Conservation (phyloP, 2,113 vertebrate genomes). For the Chionomys nivalis region DNA sequence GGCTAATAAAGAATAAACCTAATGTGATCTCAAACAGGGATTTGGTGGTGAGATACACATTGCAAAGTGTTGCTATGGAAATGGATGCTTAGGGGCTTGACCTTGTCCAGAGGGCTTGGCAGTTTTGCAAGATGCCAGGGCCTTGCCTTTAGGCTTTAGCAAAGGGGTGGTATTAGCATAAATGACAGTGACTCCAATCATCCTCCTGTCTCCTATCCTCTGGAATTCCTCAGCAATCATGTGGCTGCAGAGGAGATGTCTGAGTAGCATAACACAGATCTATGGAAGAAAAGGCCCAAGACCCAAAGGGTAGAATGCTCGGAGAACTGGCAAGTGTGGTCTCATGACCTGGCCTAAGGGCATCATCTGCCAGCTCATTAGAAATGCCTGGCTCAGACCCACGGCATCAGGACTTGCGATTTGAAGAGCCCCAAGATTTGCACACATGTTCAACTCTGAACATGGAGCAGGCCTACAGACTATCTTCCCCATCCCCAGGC, state of each 20-base stretch:
- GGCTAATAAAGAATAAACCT: neutral
- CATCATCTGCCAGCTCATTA: neutral
- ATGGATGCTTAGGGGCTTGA: neutral
- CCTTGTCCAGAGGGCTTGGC: neutral
- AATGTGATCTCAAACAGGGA: neutral
- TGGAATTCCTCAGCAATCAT: neutral
- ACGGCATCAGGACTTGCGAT: neutral
- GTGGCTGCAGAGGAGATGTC: neutral
- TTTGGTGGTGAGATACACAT: neutral
- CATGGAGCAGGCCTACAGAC: neutral
- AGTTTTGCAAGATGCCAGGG: neutral
- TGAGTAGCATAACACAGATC: neutral
- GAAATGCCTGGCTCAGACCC: neutral
- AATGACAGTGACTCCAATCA: neutral
- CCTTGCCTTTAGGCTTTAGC: neutral
- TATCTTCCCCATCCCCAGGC: neutral
- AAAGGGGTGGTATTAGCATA: neutral
- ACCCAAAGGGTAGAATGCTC: neutral
- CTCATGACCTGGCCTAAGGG: too few relatives aligned
- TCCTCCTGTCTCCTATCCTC: neutral
- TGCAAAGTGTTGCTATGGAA: neutral
- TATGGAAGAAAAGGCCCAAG: neutral
- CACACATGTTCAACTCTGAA: neutral
- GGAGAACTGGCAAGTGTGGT: neutral
- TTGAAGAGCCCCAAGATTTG: neutral